These are phyloP conservation scores for Caenorhabditis sp. DNA, from an alignment of 2,888 invertebrate species.

Conservation along the genomic window DNA sequence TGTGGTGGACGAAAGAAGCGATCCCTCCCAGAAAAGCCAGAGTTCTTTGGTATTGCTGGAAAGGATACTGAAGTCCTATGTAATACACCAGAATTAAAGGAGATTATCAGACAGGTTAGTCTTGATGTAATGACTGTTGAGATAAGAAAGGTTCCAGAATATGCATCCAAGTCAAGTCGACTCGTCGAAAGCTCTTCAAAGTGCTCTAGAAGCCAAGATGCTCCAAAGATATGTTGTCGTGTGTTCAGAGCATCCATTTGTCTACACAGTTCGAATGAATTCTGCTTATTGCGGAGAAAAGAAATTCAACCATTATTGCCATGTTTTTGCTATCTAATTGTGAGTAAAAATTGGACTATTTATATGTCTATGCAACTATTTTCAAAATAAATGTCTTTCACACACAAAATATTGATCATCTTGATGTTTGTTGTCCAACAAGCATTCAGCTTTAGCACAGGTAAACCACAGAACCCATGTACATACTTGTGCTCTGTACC, in stretches of 20 bases:
- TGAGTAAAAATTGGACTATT: slow-evolving; percentile 6
- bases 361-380: too few species aligned
- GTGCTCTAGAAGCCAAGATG: neutral
- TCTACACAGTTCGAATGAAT: slow-evolving; percentile 28
- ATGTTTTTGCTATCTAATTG: slow-evolving; percentile 32
- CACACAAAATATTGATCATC: too few species aligned
- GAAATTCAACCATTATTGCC: slow-evolving; percentile 33
- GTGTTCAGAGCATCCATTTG: slow-evolving; percentile 15
- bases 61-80: neutral
- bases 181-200: neutral
- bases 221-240: neutral
- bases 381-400: too few species aligned
- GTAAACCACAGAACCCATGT: too few species aligned
- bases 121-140: neutral
- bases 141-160: neutral
- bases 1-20: slow-evolving; percentile 11
- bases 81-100: neutral
- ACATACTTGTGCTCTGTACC: too few species aligned
- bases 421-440: too few species aligned
- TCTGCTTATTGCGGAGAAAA: slow-evolving; percentile 33
- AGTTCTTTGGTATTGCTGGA: neutral
- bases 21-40: slow-evolving; percentile 3
- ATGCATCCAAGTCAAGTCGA: neutral
- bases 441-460: too few species aligned
- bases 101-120: slow-evolving; percentile 1